These are phyloP conservation scores for Heliconius eleuchia DNA, from an alignment of 1,140 invertebrate species.

Conservation along the genomic window DNA sequence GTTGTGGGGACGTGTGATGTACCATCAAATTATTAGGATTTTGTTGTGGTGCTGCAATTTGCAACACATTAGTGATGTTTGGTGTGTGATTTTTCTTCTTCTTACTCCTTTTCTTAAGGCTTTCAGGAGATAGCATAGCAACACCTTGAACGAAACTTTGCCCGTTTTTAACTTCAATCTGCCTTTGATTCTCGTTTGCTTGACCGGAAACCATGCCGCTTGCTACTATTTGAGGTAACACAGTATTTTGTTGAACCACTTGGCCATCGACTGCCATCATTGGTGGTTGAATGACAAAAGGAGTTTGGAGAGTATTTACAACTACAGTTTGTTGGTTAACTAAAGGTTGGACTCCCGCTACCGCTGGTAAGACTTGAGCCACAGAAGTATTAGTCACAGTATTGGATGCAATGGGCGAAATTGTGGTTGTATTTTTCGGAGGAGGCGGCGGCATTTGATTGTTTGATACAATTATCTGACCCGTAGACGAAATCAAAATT, in stretches of 20 bases:
- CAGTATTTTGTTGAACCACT: conserved; percentile 85
- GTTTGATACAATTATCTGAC: conserved; percentile 87
- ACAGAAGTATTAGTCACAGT: conserved; percentile 87
- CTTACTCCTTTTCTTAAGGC: conserved; percentile 86
- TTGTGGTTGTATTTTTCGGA: conserved; percentile 83
- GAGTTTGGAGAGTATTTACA: conserved; percentile 90
- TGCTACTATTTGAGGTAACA: conserved; percentile 85
- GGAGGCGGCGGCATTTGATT: conserved; percentile 85
- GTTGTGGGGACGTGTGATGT: conserved; percentile 75
- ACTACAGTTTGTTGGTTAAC: conserved; percentile 88
- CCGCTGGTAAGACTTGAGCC: conserved; percentile 83
- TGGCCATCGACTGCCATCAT: conserved; percentile 86
- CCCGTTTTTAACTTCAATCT: conserved; percentile 74
- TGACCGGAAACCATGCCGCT: conserved; percentile 84
- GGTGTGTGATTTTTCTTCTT: conserved; percentile 87
- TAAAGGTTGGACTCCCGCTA: conserved; percentile 65
- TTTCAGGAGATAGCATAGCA: conserved; percentile 86
- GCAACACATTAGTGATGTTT: conserved; percentile 88
- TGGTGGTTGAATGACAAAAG: conserved; percentile 89
- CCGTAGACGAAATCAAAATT: conserved; percentile 88
- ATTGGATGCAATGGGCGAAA: conserved; percentile 85
- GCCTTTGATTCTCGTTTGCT: conserved; percentile 66
- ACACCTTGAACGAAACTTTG: conserved; percentile 81
- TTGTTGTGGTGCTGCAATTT: conserved; percentile 85
- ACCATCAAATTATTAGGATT: conserved; percentile 75